These are phyloP conservation scores for Acromyrmex echinatior DNA, from an alignment of 1,140 invertebrate species.

Conservation along the genomic window DNA sequence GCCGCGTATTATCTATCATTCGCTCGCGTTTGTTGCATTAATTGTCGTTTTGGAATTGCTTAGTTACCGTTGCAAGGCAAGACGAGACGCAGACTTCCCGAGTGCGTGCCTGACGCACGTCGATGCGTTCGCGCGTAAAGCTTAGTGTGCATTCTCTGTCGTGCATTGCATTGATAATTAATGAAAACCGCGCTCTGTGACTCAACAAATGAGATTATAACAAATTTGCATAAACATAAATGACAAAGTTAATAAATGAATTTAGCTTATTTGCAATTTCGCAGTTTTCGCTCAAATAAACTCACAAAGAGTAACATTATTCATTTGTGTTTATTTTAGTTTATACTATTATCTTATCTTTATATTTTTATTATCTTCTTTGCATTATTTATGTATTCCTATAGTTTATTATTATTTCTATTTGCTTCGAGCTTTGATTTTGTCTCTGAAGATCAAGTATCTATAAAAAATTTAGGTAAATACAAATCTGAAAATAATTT, in stretches of 20 bases:
- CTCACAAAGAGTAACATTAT: not conserved
- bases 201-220: not conserved
- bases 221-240: not conserved
- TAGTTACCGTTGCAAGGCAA: constrained; percentile 42
- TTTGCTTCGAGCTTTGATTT: not conserved
- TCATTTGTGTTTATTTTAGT: not conserved
- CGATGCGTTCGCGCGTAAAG: not conserved
- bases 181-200: not conserved
- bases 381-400: not conserved
- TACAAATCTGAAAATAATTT: too few species aligned
- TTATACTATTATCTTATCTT: not conserved
- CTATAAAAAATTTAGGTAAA: too few species aligned
- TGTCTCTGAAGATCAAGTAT: not conserved
- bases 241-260: not conserved
- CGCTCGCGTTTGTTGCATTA: constrained; percentile 69
- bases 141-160: not conserved
- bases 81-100: constrained; percentile 1
- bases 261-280: not conserved
- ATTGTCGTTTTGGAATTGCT: constrained; percentile 71
- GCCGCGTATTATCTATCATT: constrained; percentile 36
- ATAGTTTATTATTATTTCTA: not conserved
- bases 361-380: not conserved
- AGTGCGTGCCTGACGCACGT: not conserved
- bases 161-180: not conserved
- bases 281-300: not conserved